Evolutionary conservation across 2,113 vertebrate genomes (phyloP).

Genomic region (Greenwoodochromis staneri): DNA sequence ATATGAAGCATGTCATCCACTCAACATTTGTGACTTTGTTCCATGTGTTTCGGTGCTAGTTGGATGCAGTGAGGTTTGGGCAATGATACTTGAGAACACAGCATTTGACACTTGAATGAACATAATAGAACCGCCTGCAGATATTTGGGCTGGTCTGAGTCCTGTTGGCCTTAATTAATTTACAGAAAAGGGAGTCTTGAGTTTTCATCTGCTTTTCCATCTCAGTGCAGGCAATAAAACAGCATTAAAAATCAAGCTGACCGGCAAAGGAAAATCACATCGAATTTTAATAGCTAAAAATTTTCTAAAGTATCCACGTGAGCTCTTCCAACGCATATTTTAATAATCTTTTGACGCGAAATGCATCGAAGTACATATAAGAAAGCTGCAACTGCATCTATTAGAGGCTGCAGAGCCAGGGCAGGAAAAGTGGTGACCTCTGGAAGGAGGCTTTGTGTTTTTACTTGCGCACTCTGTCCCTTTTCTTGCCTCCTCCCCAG

Average conservation of each 20-base stretch:
- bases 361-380: not conserved
- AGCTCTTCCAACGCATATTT: not conserved
- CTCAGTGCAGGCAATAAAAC: not conserved
- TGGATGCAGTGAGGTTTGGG: slow-evolving; percentile 5
- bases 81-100: slow-evolving; percentile 34
- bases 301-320: not conserved
- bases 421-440: not conserved
- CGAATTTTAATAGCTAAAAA: not conserved
- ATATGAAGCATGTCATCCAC: slow-evolving; percentile 45
- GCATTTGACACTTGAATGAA: not conserved
- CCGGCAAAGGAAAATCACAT: not conserved
- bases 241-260: not conserved
- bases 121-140: slow-evolving; percentile 43
- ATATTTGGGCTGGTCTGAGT: slow-evolving; percentile 55
- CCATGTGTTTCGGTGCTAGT: slow-evolving; percentile 1
- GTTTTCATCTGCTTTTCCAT: slow-evolving; percentile 1
- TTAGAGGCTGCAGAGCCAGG: not conserved
- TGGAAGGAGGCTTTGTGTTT: not conserved
- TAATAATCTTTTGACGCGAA: not conserved
- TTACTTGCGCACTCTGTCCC: slow-evolving; percentile 60
- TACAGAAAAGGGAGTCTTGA: slow-evolving; percentile 27
- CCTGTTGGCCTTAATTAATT: slow-evolving; percentile 45
- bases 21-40: slow-evolving; percentile 16
- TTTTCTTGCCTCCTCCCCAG: slow-evolving; percentile 92
- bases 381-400: not conserved